phyloP scores from a whole-genome alignment of 2,113 vertebrate genomes.

The Empidonax traillii region DNA sequence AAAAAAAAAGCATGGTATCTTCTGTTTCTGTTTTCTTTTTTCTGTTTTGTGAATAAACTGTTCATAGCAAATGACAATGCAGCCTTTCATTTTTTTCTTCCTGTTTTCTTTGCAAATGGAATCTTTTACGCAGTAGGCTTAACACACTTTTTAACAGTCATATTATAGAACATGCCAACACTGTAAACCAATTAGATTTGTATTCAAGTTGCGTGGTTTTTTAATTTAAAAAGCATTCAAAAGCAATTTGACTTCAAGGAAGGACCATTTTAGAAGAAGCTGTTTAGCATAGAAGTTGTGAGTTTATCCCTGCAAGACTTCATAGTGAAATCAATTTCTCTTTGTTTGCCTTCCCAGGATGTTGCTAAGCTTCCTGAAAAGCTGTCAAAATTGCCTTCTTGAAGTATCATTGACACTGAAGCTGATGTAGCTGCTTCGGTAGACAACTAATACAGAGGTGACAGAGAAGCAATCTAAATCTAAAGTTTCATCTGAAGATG shows the following conservation, averaged over 20 bases:
- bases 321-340: conserved; percentile 4
- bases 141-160: background rate
- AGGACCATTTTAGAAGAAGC: background rate
- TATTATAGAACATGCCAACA: background rate
- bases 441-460: background rate
- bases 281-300: background rate
- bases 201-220: background rate
- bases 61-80: background rate
- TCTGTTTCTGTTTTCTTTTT: background rate
- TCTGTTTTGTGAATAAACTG: background rate
- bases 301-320: conserved; percentile 8
- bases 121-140: background rate
- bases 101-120: background rate
- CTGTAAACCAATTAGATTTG: background rate
- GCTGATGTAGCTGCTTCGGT: background rate
- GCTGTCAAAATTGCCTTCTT: conserved; percentile 9
- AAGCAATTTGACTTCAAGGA: background rate
- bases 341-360: conserved; percentile 37
- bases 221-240: background rate
- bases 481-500: background rate
- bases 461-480: background rate
- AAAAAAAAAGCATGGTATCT: background rate
- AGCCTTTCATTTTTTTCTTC: background rate
- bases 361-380: background rate
- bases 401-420: background rate